Percentiles rank a stretch among this genome's conserved stretches.
These are phyloP conservation scores for Montipora efflorescens DNA, from an alignment of 64 coral and sea anemone species.

Conservation along the genomic window DNA sequence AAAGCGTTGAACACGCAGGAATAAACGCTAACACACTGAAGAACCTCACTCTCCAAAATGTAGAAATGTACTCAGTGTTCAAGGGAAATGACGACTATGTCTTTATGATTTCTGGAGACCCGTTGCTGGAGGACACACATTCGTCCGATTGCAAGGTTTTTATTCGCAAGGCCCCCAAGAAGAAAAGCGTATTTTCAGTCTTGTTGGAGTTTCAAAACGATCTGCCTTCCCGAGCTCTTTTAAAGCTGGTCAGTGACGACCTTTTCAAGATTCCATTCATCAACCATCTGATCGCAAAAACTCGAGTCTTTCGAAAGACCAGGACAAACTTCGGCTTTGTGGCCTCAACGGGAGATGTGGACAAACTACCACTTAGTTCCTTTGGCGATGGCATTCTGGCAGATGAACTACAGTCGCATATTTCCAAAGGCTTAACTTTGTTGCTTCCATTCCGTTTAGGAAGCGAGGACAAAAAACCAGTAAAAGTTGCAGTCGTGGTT, in stretches of 20 bases:
- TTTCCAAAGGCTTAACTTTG: conserved; percentile 92
- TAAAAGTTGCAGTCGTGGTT: conserved; percentile 86
- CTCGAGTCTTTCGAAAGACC: conserved; percentile 72
- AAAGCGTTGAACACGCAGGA: conserved; percentile 80
- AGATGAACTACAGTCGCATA: conserved; percentile 84
- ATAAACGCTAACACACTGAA: conserved; percentile 79
- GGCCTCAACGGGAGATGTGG: conserved; percentile 90
- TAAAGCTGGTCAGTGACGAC: conserved; percentile 87
- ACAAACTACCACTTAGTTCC: conserved; percentile 86
- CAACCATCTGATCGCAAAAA: conserved; percentile 87
- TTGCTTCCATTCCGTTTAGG: conserved; percentile 89
- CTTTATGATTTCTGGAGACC: conserved; percentile 90
- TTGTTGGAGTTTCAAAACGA: conserved; percentile 87
- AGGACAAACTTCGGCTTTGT: conserved; percentile 93
- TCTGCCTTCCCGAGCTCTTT: conserved; percentile 74
- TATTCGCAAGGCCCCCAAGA: conserved; percentile 80
- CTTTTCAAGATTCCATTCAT: conserved; percentile 94
- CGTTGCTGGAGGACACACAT: conserved; percentile 54
- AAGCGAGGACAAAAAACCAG: conserved; percentile 69
- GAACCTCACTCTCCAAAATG: conserved; percentile 73
- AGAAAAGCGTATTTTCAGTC: conserved; percentile 88
- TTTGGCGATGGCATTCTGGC: conserved; percentile 90
- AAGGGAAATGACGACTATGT: conserved; percentile 91
- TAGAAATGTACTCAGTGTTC: conserved; percentile 97
- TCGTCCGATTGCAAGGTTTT: conserved; percentile 84